phyloP scores from a whole-genome alignment of 2,113 vertebrate species.

The Carassius gibelio region DNA sequence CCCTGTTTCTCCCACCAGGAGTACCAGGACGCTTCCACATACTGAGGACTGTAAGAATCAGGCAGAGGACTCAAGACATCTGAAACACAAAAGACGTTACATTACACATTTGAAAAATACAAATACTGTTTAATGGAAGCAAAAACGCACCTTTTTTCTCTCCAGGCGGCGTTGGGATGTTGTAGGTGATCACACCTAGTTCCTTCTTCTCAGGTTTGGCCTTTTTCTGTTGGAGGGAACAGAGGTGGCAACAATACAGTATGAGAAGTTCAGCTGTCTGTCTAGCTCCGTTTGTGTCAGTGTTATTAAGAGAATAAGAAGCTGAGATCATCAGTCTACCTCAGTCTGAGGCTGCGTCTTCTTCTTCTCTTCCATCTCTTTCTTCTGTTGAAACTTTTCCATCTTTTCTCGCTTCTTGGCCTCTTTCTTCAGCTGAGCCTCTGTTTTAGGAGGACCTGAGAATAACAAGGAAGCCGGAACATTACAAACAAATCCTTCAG shows the following conservation, averaged over 20 bases:
- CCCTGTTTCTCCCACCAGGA: conserved; percentile 88
- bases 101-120: neutral
- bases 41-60: conserved; percentile 85
- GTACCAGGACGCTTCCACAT: conserved; percentile 90
- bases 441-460: conserved; percentile 80
- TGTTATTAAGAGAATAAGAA: neutral
- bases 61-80: conserved; percentile 78
- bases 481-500: neutral
- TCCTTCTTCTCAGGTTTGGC: conserved; percentile 87
- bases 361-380: conserved; percentile 83
- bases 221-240: conserved; percentile 78
- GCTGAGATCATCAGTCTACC: conserved; percentile 62
- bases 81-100: conserved; percentile 36
- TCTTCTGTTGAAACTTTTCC: conserved; percentile 92
- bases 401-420: conserved; percentile 90
- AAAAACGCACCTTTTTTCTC: conserved; percentile 84
- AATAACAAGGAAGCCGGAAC: conserved; percentile 16
- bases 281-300: neutral
- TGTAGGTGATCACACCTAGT: conserved; percentile 81
- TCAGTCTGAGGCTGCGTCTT: conserved; percentile 74
- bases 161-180: conserved; percentile 75
- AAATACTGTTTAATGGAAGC: neutral
- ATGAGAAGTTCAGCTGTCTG: neutral
- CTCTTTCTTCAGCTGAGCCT: conserved; percentile 89
- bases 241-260: neutral